A percentile compares a stretch with the other conserved stretches of the same genome.
These are phyloP conservation scores for Rhagonycha fulva DNA, from an alignment of 2,888 invertebrate species.

Conservation along the genomic window DNA sequence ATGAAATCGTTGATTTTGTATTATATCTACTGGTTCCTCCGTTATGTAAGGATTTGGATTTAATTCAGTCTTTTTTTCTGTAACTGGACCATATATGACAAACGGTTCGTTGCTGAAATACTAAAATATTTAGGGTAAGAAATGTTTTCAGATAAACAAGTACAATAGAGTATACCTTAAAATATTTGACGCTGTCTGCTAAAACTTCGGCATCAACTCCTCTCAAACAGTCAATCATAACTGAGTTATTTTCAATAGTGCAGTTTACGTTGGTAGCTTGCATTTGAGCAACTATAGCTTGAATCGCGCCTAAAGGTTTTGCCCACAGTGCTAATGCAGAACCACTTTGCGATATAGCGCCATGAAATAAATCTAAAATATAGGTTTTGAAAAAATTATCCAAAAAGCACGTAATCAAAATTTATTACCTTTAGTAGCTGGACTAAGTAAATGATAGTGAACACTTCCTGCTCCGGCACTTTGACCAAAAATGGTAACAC, in stretches of 20 bases:
- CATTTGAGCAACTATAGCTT: slow-evolving; percentile 45
- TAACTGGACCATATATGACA: slow-evolving; percentile 55
- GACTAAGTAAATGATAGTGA: slow-evolving; percentile 58
- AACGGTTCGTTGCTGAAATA: slow-evolving; percentile 59
- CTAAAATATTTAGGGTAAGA: slow-evolving; percentile 39
- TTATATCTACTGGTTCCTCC: slow-evolving; percentile 51
- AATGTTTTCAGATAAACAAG: neutral
- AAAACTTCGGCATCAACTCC: slow-evolving; percentile 50
- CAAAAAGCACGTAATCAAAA: neutral
- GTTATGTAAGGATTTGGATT: slow-evolving; percentile 56
- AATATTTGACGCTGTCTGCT: slow-evolving; percentile 52
- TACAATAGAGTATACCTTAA: slow-evolving; percentile 50
- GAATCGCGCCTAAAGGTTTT: slow-evolving; percentile 42
- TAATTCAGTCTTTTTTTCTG: slow-evolving; percentile 49
- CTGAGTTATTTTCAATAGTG: slow-evolving; percentile 43
- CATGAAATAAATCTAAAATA: slow-evolving; percentile 53
- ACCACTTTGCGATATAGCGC: slow-evolving; percentile 58
- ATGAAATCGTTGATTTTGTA: slow-evolving; percentile 51
- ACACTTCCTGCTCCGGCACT: slow-evolving; percentile 57
- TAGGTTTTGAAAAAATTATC: neutral
- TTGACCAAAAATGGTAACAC: slow-evolving; percentile 57
- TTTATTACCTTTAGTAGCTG: slow-evolving; percentile 48
- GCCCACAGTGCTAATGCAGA: slow-evolving; percentile 53
- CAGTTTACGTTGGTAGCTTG: slow-evolving; percentile 55
- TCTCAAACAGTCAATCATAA: slow-evolving; percentile 54